These are phyloP conservation scores for Epinotia nisella DNA, from an alignment of 2,888 invertebrate genomes.

Conservation along the genomic window DNA sequence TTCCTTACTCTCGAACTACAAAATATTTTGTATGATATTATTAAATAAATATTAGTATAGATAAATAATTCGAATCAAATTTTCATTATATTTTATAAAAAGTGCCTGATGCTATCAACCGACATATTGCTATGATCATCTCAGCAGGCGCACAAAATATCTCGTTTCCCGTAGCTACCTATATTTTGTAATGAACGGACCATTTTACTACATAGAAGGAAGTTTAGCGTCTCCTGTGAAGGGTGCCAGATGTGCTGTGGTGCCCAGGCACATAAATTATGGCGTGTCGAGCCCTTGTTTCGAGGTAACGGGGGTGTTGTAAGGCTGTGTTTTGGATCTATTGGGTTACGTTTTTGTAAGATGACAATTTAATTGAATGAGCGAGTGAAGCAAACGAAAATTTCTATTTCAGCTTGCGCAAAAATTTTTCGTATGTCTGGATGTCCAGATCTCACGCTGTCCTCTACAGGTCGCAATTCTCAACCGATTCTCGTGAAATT, in stretches of 20 bases:
- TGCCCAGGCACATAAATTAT: slow-evolving; percentile 69
- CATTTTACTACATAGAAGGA: slow-evolving; percentile 35
- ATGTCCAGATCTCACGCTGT: too few species aligned
- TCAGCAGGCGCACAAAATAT: slow-evolving; percentile 21
- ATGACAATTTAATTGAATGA: not conserved
- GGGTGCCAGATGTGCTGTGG: slow-evolving; percentile 68
- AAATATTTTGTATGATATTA: too few species aligned
- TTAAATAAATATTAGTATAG: too few species aligned
- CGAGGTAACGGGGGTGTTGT: slow-evolving; percentile 59
- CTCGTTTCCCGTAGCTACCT: slow-evolving; percentile 6
- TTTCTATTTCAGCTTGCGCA: too few species aligned
- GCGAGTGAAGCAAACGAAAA: too few species aligned
- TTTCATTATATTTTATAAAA: not conserved
- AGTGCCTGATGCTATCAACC: not conserved
- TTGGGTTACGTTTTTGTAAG: not conserved
- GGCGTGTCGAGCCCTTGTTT: slow-evolving; percentile 67
- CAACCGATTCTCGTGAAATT: too few species aligned
- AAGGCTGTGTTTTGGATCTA: slow-evolving; percentile 60
- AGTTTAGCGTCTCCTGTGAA: slow-evolving; percentile 53
- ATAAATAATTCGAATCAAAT: too few species aligned
- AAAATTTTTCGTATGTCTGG: too few species aligned
- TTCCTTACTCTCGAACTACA: too few species aligned
- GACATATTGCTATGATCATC: slow-evolving; percentile 33
- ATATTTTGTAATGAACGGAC: slow-evolving; percentile 35
- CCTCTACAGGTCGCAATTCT: too few species aligned